Evolutionary conservation across 1,140 invertebrate species (phyloP), one percentile per base, ranked within the genome.

Genomic region (Camponotus floridanus): DNA sequence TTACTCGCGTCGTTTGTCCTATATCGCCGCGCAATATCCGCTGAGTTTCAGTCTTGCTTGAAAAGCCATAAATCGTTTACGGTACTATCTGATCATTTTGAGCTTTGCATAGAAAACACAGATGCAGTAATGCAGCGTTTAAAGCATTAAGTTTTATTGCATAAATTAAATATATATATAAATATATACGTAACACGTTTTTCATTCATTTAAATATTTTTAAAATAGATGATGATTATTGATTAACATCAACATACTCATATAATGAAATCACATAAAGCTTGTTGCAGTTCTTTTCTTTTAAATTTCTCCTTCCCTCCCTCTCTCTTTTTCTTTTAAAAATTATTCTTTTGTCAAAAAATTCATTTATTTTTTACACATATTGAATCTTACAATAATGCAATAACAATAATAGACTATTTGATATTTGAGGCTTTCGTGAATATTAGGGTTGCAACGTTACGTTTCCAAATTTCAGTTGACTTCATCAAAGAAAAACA

Each of bases 1-100:
- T 85, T 85, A 74, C 55, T 42, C 68, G 39, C 68, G 36, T 62
- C 79, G 68, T 73, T 73, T 73, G 79, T 61, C 51, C 68, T 11
- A 42, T 39, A 73, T 13, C 55, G 79, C 4, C 68, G 39, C 6
- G 26, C 68, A 61, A 83, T 73, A 81, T 81, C 79, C 79, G 79
- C 2, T 42, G 79, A 83, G 39, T 61, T 83, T 83, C 55, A 68
- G 11, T 74, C 55, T 73, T 61, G 55, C 39, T 42, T 36, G 78
- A 71, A 80, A 70, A 71, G 48, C 78, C 21, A 57, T 71, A 80
- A 80, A 71, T 80, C 45, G 68, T 65, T 33, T 61, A 57, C 68
- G 33, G 33, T 62, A 45, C 42, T 36, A 26, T 48, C 51, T 36
- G 33, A 81, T 73, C 61, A 81, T 81, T 73, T 73, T 21, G 6